These are phyloP conservation scores for Anas platyrhynchos DNA, from an alignment of 2,113 vertebrate species.

Conservation along the genomic window DNA sequence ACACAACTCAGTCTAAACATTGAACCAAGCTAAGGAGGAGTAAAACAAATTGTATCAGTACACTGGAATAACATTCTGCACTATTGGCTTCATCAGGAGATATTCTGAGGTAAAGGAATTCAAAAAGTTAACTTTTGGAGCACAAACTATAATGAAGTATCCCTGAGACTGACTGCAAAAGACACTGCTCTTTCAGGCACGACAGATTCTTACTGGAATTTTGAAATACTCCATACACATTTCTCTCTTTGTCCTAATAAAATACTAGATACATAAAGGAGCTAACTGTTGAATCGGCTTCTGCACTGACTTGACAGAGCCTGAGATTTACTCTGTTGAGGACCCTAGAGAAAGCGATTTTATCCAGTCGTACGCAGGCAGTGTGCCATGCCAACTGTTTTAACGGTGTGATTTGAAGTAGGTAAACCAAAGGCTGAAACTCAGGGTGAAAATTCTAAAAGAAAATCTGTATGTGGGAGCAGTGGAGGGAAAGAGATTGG, in stretches of 20 bases:
- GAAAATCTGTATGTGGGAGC: background rate
- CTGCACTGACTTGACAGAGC: background rate
- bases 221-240: background rate
- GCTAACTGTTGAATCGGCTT: accelerated
- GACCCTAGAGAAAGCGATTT: background rate
- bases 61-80: background rate
- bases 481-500: background rate
- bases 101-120: background rate
- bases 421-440: background rate
- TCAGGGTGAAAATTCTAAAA: background rate
- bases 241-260: background rate
- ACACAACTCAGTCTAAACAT: too few species aligned
- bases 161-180: background rate
- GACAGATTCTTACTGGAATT: background rate
- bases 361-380: accelerated
- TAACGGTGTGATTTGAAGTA: background rate
- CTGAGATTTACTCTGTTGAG: background rate
- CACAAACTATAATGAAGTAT: background rate
- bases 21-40: too few species aligned
- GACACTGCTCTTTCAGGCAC: background rate
- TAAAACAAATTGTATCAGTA: too few species aligned
- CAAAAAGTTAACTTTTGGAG: background rate
- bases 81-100: background rate
- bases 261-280: background rate
- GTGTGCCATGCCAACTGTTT: background rate